Evolutionary conservation across 2,888 invertebrate genomes (phyloP), one percentile per base, ranked within the genome.

Genomic region (Thera obeliscata): DNA sequence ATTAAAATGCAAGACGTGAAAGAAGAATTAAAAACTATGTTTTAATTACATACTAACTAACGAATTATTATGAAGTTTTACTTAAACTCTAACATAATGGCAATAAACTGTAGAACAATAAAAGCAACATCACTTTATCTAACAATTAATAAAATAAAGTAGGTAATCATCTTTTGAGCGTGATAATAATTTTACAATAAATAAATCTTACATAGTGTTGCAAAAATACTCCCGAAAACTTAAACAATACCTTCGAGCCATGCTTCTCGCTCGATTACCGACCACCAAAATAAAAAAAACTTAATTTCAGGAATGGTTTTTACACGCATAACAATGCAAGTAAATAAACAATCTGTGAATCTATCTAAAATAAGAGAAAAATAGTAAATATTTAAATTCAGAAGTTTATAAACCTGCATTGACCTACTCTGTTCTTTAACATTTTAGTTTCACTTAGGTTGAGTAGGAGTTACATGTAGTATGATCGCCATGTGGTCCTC

Each of bases 11-110:
- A 46, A 57, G 22, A 54, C 5, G 22, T 54, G 41, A 56, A 43
- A 46, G 33, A 52, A 50, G 33, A 33, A 7, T 33, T 6, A 52
- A 33, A 3, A 12, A 7, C 49, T 12, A 12, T 3, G 12, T 12
- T 49, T 12, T 12, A 12, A 50, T 46, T 9, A 46, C 8, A 46
- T 2, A 50, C 2, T 22, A 50, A 7, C 49, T 62, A 63, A 52
- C 50, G 12, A 64, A 56, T 50, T 57, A 56, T 63, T 63, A 63
- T 56, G 56, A 49, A 22, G 22, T 49, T 48, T 56, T 56, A 50
- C 59, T 62, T 57, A 43, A 56, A 56, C 9, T 52, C 55, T 55
- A 54, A 36, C 8, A 48, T 48, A 22, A n/a, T 36, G 43, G 41
- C 33, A 57, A 54, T 54, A 50, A 58, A 58, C 48, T 58, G 36